Evolutionary conservation across 2,113 vertebrate genomes (phyloP).

Genomic region (Dasyurus viverrinus): DNA sequence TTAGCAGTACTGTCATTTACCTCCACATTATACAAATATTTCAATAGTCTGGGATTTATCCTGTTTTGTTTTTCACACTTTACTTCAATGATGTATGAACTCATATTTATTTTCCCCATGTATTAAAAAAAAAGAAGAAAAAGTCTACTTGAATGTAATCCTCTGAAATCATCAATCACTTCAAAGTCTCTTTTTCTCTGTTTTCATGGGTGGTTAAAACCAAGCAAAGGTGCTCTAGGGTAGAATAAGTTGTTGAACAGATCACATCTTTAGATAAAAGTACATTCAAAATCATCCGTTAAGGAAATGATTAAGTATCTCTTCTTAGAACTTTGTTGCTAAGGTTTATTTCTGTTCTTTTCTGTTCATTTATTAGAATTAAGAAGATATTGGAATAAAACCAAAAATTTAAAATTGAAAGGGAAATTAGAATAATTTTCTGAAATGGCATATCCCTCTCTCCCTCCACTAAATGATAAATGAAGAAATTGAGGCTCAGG

Average conservation of each 20-base stretch:
- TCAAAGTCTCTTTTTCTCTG: not conserved
- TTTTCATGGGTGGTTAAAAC: not conserved
- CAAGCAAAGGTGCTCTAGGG: constrained; percentile 5
- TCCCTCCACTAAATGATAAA: not conserved
- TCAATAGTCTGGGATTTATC: constrained; percentile 35
- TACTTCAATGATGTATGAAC: not conserved
- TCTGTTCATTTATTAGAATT: not conserved
- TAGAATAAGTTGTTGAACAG: not conserved
- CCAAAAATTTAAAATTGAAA: not conserved
- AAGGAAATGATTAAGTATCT: constrained; percentile 11
- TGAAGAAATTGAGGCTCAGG: not conserved
- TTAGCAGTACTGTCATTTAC: not conserved
- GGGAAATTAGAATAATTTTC: not conserved
- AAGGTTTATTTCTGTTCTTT: constrained; percentile 27
- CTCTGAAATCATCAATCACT: constrained; percentile 47
- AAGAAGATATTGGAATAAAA: not conserved
- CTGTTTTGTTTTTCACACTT: constrained; percentile 18
- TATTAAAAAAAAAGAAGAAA: not conserved
- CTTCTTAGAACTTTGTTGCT: not conserved
- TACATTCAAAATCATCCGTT: constrained; percentile 22
- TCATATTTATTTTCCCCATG: not conserved
- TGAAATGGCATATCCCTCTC: not conserved
- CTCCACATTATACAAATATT: not conserved
- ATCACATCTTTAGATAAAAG: not conserved
- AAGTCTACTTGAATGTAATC: constrained; percentile 16